Conservation (phyloP, 2,797 vertebrate species). For the Chelon auratus region DNA sequence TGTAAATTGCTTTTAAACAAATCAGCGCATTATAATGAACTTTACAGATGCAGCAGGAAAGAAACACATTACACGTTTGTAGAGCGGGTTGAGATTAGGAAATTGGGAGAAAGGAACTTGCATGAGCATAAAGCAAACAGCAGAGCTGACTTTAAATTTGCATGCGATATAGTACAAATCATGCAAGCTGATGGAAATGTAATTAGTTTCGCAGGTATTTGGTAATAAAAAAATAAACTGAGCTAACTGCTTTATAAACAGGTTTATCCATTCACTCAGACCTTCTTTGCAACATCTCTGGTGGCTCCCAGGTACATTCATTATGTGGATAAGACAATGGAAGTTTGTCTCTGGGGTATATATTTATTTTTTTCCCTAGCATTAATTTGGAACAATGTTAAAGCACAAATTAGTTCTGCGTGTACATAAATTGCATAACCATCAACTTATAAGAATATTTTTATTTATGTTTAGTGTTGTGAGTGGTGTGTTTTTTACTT, state of each 20-base stretch:
- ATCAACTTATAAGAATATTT: no score
- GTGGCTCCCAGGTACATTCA: not conserved
- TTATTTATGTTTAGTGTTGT: no score
- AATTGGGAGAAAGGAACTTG: not conserved
- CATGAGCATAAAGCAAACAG: not conserved
- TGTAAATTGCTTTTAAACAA: conserved; percentile 3
- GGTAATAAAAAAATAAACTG: no score
- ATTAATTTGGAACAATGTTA: no score
- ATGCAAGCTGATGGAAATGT: not conserved
- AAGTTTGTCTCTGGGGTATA: not conserved
- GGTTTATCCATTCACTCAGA: not conserved
- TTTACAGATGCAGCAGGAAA: not conserved
- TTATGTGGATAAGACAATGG: not conserved
- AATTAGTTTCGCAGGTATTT: not conserved
- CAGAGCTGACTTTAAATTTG: not conserved
- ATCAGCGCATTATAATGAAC: not conserved
- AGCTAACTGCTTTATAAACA: not conserved
- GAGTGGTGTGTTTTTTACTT: no score
- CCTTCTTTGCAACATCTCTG: not conserved
- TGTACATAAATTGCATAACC: not conserved
- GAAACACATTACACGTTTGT: not conserved
- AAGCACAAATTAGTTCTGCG: no score
- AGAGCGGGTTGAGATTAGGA: not conserved
- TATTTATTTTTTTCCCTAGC: no score
- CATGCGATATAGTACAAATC: not conserved